phyloP scores from a whole-genome alignment of 2,113 vertebrate genomes.

The Sminthopsis crassicaudata region DNA sequence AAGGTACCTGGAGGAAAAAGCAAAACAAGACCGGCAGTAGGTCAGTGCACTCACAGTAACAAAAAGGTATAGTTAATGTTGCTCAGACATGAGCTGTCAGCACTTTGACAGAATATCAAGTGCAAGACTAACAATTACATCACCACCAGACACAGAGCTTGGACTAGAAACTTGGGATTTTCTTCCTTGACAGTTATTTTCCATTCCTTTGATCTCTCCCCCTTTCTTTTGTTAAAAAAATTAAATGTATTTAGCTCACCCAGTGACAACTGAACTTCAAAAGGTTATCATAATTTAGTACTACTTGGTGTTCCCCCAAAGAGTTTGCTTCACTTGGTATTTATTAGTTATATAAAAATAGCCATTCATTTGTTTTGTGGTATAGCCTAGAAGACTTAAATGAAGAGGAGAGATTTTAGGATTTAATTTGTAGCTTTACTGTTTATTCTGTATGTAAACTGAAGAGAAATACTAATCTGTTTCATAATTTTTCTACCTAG shows the following conservation, averaged over 20 bases:
- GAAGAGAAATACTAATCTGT: slow-evolving; percentile 14
- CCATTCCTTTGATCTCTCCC: neutral
- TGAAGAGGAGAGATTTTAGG: slow-evolving; percentile 33
- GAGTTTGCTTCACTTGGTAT: slow-evolving; percentile 60
- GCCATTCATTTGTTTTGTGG: slow-evolving; percentile 69
- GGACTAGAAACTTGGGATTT: slow-evolving; percentile 1
- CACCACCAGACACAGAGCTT: slow-evolving; percentile 10
- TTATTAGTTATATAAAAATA: slow-evolving; percentile 70
- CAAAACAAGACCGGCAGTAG: slow-evolving; percentile 10
- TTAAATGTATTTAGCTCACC: slow-evolving; percentile 17
- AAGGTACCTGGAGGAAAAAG: slow-evolving; percentile 39
- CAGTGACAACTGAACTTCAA: slow-evolving; percentile 33
- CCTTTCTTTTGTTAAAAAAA: neutral
- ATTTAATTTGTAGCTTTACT: slow-evolving; percentile 55
- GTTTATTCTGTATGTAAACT: slow-evolving; percentile 13
- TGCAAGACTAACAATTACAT: slow-evolving; percentile 17
- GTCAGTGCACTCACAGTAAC: slow-evolving; percentile 1
- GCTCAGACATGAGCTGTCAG: neutral
- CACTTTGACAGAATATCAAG: slow-evolving; percentile 20
- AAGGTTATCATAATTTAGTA: slow-evolving; percentile 64
- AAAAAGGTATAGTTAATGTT: neutral
- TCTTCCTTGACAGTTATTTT: slow-evolving; percentile 7
- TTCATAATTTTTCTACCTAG: slow-evolving; percentile 59
- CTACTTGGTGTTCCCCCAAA: slow-evolving; percentile 63
- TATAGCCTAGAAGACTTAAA: slow-evolving; percentile 14